phyloP scores from a whole-genome alignment of 2,113 vertebrate genomes.

The Hippoglossus stenolepis region DNA sequence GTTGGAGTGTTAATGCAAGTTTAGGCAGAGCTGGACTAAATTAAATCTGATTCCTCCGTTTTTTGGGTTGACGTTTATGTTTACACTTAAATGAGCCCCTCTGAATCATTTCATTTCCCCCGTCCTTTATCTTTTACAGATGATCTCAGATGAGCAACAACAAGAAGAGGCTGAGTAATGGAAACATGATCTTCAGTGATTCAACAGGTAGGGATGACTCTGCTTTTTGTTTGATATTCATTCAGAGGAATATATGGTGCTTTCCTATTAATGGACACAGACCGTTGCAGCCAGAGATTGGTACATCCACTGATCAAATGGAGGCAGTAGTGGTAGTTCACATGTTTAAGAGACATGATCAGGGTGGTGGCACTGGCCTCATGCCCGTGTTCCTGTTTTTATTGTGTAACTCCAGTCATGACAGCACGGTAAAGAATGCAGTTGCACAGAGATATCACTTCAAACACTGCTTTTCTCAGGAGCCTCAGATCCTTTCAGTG shows the following conservation, averaged over 20 bases:
- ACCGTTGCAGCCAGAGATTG: constrained; percentile 31
- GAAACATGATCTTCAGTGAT: constrained; percentile 51
- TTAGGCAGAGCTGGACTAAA: constrained; percentile 19
- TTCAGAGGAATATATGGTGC: constrained; percentile 22
- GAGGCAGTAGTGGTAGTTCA: constrained; percentile 27
- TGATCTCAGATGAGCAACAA: constrained; percentile 43
- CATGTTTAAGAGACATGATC: constrained; percentile 32
- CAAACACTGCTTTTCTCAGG: constrained; percentile 70
- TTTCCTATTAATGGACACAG: constrained; percentile 29
- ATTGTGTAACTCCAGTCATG: constrained; percentile 73
- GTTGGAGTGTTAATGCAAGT: constrained; percentile 9
- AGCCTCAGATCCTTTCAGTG: constrained; percentile 72
- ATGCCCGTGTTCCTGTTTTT: constrained; percentile 44
- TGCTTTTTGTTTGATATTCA: constrained; percentile 30
- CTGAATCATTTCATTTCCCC: constrained; percentile 44
- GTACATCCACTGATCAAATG: constrained; percentile 22
- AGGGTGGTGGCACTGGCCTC: constrained; percentile 41
- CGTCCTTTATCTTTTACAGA: constrained; percentile 62
- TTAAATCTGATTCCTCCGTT: constrained; percentile 26
- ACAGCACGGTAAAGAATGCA: constrained; percentile 72
- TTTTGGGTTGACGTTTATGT: constrained; percentile 4
- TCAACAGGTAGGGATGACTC: constrained; percentile 63
- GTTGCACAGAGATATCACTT: constrained; percentile 80
- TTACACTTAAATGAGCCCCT: constrained; percentile 12
- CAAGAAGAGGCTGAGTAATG: constrained; percentile 51